Evolutionary conservation across 2,888 invertebrate species (phyloP).

Genomic region (Cephus rjabovi): DNA sequence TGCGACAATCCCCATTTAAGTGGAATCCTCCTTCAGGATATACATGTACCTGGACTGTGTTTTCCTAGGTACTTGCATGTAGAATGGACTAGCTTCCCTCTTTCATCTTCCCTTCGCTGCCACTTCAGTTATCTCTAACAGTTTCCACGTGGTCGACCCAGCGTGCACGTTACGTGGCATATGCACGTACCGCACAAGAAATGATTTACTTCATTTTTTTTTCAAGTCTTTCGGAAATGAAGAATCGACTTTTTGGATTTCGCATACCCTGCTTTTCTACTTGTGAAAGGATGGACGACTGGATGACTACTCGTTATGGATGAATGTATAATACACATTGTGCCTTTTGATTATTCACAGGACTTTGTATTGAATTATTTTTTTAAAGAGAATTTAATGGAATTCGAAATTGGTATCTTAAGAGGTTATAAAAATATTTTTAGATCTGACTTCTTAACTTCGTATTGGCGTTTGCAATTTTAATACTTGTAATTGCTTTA

Average conservation of each 20-base stretch:
- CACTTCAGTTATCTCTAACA: background rate
- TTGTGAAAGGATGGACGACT: background rate
- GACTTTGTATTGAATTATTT: background rate
- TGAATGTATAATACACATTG: background rate
- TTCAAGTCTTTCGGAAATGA: background rate
- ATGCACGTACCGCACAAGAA: background rate
- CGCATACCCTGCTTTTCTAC: background rate
- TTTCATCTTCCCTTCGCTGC: background rate
- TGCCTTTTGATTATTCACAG: background rate
- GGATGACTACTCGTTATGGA: background rate
- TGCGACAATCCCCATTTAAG: conserved; percentile 14
- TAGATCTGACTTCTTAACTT: background rate
- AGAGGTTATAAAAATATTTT: background rate
- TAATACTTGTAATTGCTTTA: background rate
- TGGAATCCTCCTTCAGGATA: conserved; percentile 1
- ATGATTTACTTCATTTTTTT: background rate
- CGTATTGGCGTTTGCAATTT: background rate
- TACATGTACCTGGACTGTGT: background rate
- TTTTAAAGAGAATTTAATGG: background rate
- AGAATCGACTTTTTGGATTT: background rate
- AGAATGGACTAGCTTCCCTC: background rate
- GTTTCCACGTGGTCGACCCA: background rate
- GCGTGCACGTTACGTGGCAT: background rate
- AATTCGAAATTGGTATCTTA: background rate
- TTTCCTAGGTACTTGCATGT: background rate